A percentile compares a stretch with the other conserved stretches of the same genome.
These are phyloP conservation scores for Zaprionus lachaisei DNA, from an alignment of 1,140 invertebrate genomes.

Conservation along the genomic window DNA sequence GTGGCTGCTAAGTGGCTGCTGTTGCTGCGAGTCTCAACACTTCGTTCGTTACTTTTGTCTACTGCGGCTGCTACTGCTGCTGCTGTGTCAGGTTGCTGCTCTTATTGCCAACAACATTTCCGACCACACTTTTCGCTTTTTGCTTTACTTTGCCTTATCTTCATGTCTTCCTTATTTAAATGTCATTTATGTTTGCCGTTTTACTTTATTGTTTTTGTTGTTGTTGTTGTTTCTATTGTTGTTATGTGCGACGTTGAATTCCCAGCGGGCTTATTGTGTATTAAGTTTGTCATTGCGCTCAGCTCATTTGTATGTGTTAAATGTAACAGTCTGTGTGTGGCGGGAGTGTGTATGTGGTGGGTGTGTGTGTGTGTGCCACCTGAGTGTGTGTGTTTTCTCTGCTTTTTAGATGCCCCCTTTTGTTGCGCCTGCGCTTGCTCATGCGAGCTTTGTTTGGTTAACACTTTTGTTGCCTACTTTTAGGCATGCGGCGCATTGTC, in stretches of 20 bases:
- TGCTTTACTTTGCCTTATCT: conserved; percentile 20
- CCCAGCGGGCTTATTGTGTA: conserved; percentile 47
- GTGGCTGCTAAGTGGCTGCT: conserved; percentile 57
- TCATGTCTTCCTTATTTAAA: conserved; percentile 54
- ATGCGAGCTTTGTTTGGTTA: conserved; percentile 1
- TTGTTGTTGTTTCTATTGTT: conserved; percentile 5
- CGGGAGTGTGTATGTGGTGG: not conserved
- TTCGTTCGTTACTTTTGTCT: conserved; percentile 19
- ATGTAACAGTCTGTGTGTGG: conserved; percentile 4
- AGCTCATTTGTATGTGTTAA: conserved; percentile 23
- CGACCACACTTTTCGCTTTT: conserved; percentile 31
- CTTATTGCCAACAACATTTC: conserved; percentile 49
- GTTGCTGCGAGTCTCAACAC: conserved; percentile 20
- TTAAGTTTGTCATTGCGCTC: conserved; percentile 37
- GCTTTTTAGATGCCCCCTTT: not conserved
- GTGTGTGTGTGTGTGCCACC: not conserved
- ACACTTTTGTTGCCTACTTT: conserved; percentile 38
- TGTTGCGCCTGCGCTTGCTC: conserved; percentile 29
- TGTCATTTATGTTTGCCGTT: conserved; percentile 65
- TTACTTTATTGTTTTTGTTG: conserved; percentile 41
- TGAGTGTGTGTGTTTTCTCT: not conserved
- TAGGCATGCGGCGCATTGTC: conserved; percentile 3
- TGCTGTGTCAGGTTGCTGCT: conserved; percentile 24
- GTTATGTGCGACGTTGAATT: conserved; percentile 43
- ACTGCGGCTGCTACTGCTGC: not conserved